phyloP scores from a whole-genome alignment of 2,113 vertebrate species.

The Prionailurus viverrinus region DNA sequence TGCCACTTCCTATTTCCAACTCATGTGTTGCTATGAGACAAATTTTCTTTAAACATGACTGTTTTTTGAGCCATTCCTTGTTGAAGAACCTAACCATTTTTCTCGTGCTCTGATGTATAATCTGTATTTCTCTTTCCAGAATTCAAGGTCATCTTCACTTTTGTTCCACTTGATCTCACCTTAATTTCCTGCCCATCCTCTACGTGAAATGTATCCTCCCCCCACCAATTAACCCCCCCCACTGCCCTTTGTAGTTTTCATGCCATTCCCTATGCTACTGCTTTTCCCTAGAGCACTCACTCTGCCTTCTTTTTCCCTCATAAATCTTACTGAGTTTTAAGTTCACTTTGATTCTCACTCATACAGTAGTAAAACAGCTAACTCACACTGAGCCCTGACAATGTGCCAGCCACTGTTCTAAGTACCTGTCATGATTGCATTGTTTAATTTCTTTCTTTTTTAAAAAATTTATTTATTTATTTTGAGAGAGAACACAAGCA shows the following conservation, averaged over 20 bases:
- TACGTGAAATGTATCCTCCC: not conserved
- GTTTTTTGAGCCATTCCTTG: constrained; percentile 23
- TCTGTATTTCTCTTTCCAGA: not conserved
- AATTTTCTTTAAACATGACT: constrained; percentile 37
- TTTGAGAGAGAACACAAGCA: no score
- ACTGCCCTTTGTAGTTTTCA: not conserved
- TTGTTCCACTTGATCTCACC: not conserved
- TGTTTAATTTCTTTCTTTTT: not conserved
- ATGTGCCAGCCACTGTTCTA: not conserved
- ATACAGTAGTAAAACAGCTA: not conserved
- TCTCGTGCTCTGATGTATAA: not conserved
- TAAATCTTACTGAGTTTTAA: not conserved
- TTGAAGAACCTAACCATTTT: not conserved
- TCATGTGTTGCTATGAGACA: constrained; percentile 14
- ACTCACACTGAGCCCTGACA: not conserved
- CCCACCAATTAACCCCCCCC: not conserved
- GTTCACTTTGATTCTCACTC: not conserved
- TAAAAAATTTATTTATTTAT: no score
- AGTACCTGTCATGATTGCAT: not conserved
- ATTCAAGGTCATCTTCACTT: not conserved
- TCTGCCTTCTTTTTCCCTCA: not conserved
- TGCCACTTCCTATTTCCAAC: constrained; percentile 58
- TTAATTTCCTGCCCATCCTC: not conserved
- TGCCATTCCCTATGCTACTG: not conserved
- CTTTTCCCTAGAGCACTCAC: not conserved